phyloP scores from a whole-genome alignment of 2,888 invertebrate species.

The Epinotia demarniana region DNA sequence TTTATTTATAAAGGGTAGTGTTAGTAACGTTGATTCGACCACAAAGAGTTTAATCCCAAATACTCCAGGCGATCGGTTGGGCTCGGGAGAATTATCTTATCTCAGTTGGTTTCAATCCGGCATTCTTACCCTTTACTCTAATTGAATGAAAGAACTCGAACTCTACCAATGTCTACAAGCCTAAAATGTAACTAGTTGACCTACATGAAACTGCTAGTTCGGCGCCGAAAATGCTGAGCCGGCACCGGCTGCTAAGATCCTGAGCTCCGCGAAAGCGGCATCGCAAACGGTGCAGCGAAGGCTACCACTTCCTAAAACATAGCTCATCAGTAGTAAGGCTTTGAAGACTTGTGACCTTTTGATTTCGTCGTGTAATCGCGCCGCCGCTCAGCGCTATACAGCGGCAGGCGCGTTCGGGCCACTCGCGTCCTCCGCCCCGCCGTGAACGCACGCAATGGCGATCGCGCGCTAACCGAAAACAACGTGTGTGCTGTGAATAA shows the following conservation, averaged over 20 bases:
- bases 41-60: no score
- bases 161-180: background rate
- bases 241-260: conserved; percentile 27
- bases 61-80: no score
- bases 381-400: conserved; percentile 14
- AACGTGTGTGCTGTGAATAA: conserved; percentile 43
- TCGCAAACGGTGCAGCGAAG: conserved; percentile 52
- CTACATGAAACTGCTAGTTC: conserved; percentile 1
- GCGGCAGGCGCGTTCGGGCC: conserved; percentile 45
- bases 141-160: no score
- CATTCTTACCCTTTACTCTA: no score
- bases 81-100: no score
- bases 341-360: conserved; percentile 8
- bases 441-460: conserved; percentile 70
- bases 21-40: background rate
- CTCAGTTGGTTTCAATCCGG: no score
- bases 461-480: conserved; percentile 37
- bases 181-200: background rate
- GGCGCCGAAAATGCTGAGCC: conserved; percentile 22
- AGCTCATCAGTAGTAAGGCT: background rate
- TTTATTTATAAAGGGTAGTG: background rate
- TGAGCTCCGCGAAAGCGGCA: conserved; percentile 50
- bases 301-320: conserved; percentile 44
- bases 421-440: conserved; percentile 74
- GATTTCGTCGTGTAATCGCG: background rate